These are phyloP conservation scores for Hybos culiciformis DNA, from an alignment of 2,888 invertebrate genomes.

Conservation along the genomic window DNA sequence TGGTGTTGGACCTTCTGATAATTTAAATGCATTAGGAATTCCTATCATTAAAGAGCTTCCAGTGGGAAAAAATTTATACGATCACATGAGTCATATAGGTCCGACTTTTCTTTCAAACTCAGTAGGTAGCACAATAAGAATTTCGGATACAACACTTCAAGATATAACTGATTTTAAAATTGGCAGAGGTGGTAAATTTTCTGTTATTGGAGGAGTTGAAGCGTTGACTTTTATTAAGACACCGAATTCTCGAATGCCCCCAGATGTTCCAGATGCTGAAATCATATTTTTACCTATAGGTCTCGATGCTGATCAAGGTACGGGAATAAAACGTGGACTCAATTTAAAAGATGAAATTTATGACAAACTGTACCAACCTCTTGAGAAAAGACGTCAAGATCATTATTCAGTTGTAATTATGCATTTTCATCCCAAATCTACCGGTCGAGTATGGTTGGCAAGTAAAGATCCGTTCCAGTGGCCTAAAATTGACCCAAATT, in stretches of 20 bases:
- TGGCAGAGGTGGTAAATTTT: conserved; percentile 38
- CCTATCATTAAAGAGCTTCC: conserved; percentile 46
- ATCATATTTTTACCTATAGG: conserved; percentile 45
- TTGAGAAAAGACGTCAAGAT: conserved; percentile 39
- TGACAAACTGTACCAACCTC: conserved; percentile 37
- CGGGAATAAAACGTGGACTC: conserved; percentile 38
- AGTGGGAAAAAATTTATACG: conserved; percentile 49
- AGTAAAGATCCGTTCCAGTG: conserved; percentile 59
- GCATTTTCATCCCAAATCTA: conserved; percentile 58
- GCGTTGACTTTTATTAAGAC: conserved; percentile 47
- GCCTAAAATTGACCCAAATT: conserved; percentile 70
- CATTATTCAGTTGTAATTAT: conserved; percentile 48
- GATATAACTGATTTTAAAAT: conserved; percentile 14
- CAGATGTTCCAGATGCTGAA: conserved; percentile 47
- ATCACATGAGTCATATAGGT: conserved; percentile 26
- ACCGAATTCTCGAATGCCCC: conserved; percentile 37
- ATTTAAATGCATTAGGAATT: conserved; percentile 39
- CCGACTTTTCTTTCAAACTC: conserved; percentile 15
- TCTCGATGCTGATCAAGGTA: conserved; percentile 41
- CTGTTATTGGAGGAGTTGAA: conserved; percentile 46
- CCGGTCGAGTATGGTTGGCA: conserved; percentile 49
- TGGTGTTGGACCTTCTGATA: conserved; percentile 43
- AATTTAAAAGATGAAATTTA: conserved; percentile 39
- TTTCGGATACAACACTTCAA: neutral
- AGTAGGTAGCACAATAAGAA: conserved; percentile 10